A percentile compares a stretch with the other conserved stretches of the same genome.
These are phyloP conservation scores for Procambarus clarkii DNA, from an alignment of 1,140 invertebrate genomes.

Conservation along the genomic window DNA sequence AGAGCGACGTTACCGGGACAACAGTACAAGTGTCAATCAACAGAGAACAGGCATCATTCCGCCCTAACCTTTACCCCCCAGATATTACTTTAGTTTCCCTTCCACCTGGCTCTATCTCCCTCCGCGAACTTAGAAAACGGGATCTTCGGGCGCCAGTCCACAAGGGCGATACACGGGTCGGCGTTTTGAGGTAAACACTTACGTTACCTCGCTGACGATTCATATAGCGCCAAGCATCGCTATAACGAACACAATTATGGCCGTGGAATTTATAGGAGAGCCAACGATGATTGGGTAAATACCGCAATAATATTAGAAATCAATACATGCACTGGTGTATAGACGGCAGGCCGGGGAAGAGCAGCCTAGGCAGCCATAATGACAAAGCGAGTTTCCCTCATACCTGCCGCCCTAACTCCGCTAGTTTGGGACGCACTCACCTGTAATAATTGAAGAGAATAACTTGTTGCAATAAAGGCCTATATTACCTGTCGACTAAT, in stretches of 20 bases:
- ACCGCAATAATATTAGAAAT: not conserved
- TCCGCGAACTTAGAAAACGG: not conserved
- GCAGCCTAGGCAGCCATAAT: not conserved
- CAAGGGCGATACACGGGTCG: conserved; percentile 25
- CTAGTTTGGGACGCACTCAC: conserved; percentile 50
- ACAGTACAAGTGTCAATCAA: conserved; percentile 67
- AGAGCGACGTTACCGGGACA: conserved; percentile 56
- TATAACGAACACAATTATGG: conserved; percentile 53
- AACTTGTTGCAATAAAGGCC: conserved; percentile 67
- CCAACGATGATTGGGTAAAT: not conserved
- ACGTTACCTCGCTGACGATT: conserved; percentile 11
- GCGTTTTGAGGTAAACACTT: conserved; percentile 29
- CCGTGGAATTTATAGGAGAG: conserved; percentile 15
- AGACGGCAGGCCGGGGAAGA: not conserved
- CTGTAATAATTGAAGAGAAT: conserved; percentile 57
- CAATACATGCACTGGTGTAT: not conserved
- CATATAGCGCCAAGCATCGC: conserved; percentile 30
- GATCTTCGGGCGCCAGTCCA: not conserved
- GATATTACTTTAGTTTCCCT: conserved; percentile 54
- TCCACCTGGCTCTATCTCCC: conserved; percentile 37
- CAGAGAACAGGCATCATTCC: conserved; percentile 63
- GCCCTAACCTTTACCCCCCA: conserved; percentile 53
- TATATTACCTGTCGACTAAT: conserved; percentile 57
- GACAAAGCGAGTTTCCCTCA: not conserved
- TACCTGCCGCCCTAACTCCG: conserved; percentile 15